Evolutionary conservation across 2,797 vertebrate species (phyloP).

Genomic region (Lepilemur ruficaudatus): DNA sequence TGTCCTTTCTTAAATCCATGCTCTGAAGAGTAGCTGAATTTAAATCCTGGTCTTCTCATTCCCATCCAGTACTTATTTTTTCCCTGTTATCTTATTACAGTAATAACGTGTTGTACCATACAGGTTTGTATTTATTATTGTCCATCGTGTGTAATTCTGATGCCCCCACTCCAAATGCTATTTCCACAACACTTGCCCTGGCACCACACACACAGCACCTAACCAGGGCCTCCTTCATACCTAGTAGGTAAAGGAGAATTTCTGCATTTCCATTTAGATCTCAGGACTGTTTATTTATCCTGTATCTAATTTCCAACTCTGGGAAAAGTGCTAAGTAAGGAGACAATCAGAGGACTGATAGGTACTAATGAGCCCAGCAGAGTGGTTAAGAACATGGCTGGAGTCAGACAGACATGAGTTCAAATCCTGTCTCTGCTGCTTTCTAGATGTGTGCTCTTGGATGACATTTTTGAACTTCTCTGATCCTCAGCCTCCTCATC

Average conservation of each 20-base stretch:
- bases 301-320: neutral
- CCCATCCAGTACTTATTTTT: neutral
- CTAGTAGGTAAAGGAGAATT: neutral
- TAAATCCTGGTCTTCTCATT: slow-evolving; percentile 22
- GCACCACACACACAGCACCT: neutral
- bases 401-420: neutral
- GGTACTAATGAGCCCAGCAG: neutral
- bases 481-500: neutral
- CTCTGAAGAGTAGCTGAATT: neutral
- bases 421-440: neutral
- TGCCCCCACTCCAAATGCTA: neutral
- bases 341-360: neutral
- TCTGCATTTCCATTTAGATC: neutral
- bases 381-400: neutral
- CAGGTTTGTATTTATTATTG: neutral
- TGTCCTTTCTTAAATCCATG: neutral
- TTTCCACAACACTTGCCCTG: neutral
- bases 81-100: neutral
- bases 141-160: neutral
- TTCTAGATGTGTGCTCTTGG: neutral
- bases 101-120: neutral
- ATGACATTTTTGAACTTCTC: neutral
- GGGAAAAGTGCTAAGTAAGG: neutral
- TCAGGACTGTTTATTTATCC: neutral
- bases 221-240: neutral